A percentile compares a stretch with the other conserved stretches of the same genome.
Conservation (phyloP, 2,113 vertebrate species). For the Caretta caretta region DNA sequence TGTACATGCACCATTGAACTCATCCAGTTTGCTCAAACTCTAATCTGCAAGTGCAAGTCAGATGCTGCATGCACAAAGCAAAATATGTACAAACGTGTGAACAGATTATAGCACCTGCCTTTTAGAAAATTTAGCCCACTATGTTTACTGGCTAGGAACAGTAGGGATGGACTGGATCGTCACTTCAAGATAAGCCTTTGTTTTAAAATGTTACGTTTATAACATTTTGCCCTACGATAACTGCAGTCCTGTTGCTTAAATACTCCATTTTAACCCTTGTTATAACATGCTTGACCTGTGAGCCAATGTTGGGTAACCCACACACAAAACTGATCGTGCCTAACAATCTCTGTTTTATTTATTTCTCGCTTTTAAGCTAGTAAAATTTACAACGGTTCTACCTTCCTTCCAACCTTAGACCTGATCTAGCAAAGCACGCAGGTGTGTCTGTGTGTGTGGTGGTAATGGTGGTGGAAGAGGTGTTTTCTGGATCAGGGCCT, state of each 20-base stretch:
- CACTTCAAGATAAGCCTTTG: background rate
- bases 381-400: background rate
- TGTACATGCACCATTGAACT: background rate
- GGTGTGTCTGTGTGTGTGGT: background rate
- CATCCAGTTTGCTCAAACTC: background rate
- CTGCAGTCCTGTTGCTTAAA: background rate
- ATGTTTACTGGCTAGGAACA: background rate
- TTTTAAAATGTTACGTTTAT: background rate
- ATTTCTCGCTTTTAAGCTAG: background rate
- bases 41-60: background rate
- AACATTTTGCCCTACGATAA: background rate
- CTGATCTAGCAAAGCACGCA: background rate
- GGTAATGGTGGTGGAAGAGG: too few species aligned
- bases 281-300: background rate
- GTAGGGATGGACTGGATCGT: background rate
- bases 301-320: background rate
- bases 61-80: background rate
- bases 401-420: background rate
- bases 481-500: background rate
- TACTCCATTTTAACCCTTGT: background rate
- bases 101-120: background rate
- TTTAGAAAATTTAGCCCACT: background rate
- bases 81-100: background rate
- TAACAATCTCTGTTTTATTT: background rate
- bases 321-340: background rate